Percentiles rank a stretch among this genome's conserved stretches.
phyloP scores from a whole-genome alignment of 1,140 invertebrate species.

The Caenorhabditis briggsae region DNA sequence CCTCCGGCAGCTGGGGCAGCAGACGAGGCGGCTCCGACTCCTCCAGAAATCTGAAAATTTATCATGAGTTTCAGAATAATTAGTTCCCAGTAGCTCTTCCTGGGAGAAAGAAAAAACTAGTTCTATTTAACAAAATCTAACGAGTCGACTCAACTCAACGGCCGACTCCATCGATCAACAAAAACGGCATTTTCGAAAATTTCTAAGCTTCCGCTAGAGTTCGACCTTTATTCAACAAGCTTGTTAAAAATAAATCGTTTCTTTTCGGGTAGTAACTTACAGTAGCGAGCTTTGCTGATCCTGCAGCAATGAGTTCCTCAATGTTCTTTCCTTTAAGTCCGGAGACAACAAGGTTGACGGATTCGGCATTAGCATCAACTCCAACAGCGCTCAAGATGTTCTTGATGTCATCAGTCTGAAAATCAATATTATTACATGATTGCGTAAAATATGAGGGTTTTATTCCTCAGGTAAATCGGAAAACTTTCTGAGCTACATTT shows the following conservation, averaged over 20 bases:
- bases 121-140: too few species aligned
- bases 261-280: conserved; percentile 30
- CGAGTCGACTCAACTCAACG: too few species aligned
- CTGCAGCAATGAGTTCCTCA: conserved; percentile 67
- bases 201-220: neutral
- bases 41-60: conserved; percentile 55
- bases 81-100: too few species aligned
- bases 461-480: too few species aligned
- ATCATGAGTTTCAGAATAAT: too few species aligned
- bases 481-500: too few species aligned
- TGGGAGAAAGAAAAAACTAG: too few species aligned
- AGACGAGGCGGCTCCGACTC: conserved; percentile 60
- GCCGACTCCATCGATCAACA: too few species aligned
- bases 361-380: conserved; percentile 78
- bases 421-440: neutral
- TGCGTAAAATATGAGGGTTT: neutral
- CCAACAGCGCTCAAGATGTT: conserved; percentile 79
- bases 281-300: conserved; percentile 62
- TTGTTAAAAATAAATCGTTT: too few species aligned
- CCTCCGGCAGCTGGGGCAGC: conserved; percentile 69
- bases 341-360: conserved; percentile 77
- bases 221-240: neutral
- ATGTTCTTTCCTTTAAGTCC: conserved; percentile 79
- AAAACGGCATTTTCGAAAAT: neutral
- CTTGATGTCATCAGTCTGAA: conserved; percentile 75